Evolutionary conservation across 2,797 vertebrate species (phyloP).

Genomic region (Epinephelus coioides): DNA sequence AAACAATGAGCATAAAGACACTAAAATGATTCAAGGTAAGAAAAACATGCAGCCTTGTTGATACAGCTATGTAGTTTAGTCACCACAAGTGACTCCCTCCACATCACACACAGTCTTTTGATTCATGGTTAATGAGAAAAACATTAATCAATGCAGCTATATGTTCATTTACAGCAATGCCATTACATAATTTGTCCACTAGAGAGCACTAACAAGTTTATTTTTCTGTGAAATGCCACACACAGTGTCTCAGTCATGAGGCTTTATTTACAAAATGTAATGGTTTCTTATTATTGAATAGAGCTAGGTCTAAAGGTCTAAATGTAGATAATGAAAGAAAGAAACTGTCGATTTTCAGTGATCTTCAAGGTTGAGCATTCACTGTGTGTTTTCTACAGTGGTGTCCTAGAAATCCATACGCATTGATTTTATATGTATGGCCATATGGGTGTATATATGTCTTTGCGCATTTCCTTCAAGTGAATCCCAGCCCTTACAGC

Average conservation of each 20-base stretch:
- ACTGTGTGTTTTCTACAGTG: not conserved
- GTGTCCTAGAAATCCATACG: constrained; percentile 23
- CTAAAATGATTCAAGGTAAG: not conserved
- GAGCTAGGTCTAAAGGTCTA: too few relatives aligned
- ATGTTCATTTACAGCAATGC: not conserved
- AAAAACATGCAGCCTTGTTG: not conserved
- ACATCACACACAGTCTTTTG: too few relatives aligned
- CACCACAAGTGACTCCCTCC: too few relatives aligned
- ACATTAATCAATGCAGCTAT: not conserved
- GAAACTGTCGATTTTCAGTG: not conserved
- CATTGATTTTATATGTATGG: constrained; percentile 14
- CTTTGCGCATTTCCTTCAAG: constrained; percentile 24
- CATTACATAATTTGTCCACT: not conserved
- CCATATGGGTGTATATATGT: constrained; percentile 20
- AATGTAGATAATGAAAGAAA: too few relatives aligned
- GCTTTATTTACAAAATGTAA: not conserved
- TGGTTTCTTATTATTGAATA: not conserved
- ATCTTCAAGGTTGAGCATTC: not conserved
- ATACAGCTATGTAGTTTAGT: not conserved
- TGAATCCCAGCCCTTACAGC: constrained; percentile 27
- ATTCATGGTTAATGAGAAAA: not conserved
- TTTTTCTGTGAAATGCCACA: not conserved
- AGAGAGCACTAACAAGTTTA: not conserved
- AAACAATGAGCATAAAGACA: not conserved
- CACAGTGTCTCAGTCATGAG: not conserved